These are phyloP conservation scores for Lutraria lutraria DNA, from an alignment of 2,888 invertebrate genomes.

Conservation along the genomic window DNA sequence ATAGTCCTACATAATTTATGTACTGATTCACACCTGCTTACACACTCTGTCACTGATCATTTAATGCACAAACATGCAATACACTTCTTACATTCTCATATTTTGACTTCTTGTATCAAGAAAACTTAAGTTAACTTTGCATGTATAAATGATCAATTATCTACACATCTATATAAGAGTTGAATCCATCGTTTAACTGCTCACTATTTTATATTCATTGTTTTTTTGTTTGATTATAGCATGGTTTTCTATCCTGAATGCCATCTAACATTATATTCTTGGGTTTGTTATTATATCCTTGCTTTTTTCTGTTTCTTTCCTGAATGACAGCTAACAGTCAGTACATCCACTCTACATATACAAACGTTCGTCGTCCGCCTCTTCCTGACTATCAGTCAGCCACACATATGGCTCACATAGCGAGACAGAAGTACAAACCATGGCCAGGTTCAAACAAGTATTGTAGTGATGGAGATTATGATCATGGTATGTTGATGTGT, in stretches of 20 bases:
- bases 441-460: slow-evolving; percentile 89
- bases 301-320: slow-evolving; percentile 57
- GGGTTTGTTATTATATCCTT: slow-evolving; percentile 45
- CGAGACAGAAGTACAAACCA: slow-evolving; percentile 88
- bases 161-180: background rate
- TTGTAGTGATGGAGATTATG: slow-evolving; percentile 90
- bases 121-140: background rate
- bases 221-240: slow-evolving; percentile 14
- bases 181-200: background rate
- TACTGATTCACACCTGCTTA: no score
- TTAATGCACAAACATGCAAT: no score
- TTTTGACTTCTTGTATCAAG: no score
- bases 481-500: slow-evolving; percentile 55
- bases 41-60: no score
- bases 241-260: slow-evolving; percentile 31
- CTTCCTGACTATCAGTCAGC: slow-evolving; percentile 92
- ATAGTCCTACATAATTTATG: background rate
- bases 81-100: no score
- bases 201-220: slow-evolving; percentile 9
- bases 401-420: slow-evolving; percentile 91
- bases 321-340: slow-evolving; percentile 79
- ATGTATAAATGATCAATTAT: background rate
- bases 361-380: slow-evolving; percentile 90
- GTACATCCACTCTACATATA: slow-evolving; percentile 79
- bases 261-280: slow-evolving; percentile 37